Conservation (phyloP, 23 tunicate species). For the Trididemnum clinides region DNA sequence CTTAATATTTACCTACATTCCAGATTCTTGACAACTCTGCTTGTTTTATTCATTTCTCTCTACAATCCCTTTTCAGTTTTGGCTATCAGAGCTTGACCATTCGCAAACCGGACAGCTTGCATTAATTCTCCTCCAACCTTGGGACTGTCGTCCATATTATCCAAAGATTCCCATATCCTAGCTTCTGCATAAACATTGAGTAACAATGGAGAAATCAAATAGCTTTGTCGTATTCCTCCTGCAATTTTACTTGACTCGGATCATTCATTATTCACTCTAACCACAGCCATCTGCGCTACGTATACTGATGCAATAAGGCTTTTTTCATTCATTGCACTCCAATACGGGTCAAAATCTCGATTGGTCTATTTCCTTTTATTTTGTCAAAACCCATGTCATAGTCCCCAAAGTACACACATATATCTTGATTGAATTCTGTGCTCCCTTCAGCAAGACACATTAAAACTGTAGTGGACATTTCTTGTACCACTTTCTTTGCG, state of each 20-base stretch:
- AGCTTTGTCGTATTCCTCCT: background rate
- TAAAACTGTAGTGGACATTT: background rate
- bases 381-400: background rate
- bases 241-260: background rate
- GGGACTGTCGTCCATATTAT: background rate
- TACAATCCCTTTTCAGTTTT: background rate
- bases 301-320: background rate
- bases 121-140: background rate
- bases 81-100: background rate
- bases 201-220: background rate
- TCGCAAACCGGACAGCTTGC: background rate
- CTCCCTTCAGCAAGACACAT: background rate
- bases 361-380: background rate
- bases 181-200: background rate
- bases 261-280: too few relatives aligned
- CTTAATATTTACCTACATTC: background rate
- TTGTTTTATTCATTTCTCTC: background rate
- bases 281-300: too few relatives aligned
- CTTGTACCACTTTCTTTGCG: background rate
- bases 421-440: background rate
- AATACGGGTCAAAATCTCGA: background rate
- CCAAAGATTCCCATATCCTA: background rate
- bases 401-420: background rate
- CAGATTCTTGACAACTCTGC: background rate
- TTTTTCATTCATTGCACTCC: background rate